Conservation (phyloP, 2,888 invertebrate genomes). For the Oligia fasciuncula region DNA sequence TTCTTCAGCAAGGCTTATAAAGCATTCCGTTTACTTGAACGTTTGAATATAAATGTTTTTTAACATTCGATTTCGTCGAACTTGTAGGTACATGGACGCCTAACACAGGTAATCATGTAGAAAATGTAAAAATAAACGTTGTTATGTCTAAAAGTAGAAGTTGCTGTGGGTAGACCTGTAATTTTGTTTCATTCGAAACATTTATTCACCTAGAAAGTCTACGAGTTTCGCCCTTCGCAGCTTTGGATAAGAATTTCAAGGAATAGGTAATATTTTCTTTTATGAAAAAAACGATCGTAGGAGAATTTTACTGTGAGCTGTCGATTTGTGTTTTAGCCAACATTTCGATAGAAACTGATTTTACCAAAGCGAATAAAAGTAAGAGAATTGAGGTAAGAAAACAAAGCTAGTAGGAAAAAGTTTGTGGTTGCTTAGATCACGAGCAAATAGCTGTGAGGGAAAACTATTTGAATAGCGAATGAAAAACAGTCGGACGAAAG, state of each 20-base stretch:
- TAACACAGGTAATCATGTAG: conserved; percentile 17
- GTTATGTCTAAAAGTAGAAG: background rate
- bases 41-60: background rate
- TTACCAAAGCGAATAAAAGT: conserved; percentile 15
- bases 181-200: conserved; percentile 1
- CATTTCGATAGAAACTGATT: conserved; percentile 2
- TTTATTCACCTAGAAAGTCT: conserved; percentile 13
- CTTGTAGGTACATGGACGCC: background rate
- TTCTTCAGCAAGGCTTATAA: background rate
- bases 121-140: conserved; percentile 4
- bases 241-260: background rate
- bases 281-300: conserved; percentile 7
- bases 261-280: conserved; percentile 1
- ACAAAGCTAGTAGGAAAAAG: conserved; percentile 1
- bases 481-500: conserved; percentile 7
- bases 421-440: conserved; percentile 16
- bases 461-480: conserved; percentile 34
- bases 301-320: background rate
- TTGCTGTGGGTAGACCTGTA: background rate
- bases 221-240: background rate
- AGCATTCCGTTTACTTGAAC: conserved; percentile 2
- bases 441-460: conserved; percentile 20
- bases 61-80: conserved; percentile 10
- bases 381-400: background rate
- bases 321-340: conserved; percentile 16